These are phyloP conservation scores for Lichenostomus cassidix DNA, from an alignment of 2,113 vertebrate genomes.

Conservation along the genomic window DNA sequence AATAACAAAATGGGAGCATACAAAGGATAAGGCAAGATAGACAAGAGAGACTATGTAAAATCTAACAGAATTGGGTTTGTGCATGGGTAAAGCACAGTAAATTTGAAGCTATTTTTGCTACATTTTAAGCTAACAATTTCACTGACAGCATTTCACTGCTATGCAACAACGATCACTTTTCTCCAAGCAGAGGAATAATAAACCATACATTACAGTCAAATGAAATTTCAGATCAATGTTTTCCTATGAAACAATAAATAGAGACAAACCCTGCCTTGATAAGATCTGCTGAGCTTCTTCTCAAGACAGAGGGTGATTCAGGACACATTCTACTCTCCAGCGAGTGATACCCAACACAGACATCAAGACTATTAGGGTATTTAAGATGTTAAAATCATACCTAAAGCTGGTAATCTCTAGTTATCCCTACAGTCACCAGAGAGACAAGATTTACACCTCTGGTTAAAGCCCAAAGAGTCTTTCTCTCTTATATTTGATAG, in stretches of 20 bases:
- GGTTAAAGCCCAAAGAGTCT: background rate
- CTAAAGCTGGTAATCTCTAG: background rate
- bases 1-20: background rate
- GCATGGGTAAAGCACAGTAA: background rate
- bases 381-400: background rate
- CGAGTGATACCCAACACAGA: background rate
- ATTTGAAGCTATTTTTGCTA: conserved; percentile 3
- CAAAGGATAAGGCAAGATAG: background rate
- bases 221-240: background rate
- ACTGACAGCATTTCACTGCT: background rate
- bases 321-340: background rate
- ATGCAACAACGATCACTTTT: background rate
- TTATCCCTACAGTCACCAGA: background rate
- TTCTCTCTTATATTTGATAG: background rate
- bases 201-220: background rate
- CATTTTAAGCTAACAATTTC: conserved; percentile 4
- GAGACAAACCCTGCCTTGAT: background rate
- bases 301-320: background rate
- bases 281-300: background rate
- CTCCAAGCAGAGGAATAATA: background rate
- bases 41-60: background rate
- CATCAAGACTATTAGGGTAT: background rate
- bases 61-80: background rate
- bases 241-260: background rate
- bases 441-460: background rate